phyloP scores from a whole-genome alignment of 2,888 invertebrate genomes.

The Cryptophagus acutangulus region DNA sequence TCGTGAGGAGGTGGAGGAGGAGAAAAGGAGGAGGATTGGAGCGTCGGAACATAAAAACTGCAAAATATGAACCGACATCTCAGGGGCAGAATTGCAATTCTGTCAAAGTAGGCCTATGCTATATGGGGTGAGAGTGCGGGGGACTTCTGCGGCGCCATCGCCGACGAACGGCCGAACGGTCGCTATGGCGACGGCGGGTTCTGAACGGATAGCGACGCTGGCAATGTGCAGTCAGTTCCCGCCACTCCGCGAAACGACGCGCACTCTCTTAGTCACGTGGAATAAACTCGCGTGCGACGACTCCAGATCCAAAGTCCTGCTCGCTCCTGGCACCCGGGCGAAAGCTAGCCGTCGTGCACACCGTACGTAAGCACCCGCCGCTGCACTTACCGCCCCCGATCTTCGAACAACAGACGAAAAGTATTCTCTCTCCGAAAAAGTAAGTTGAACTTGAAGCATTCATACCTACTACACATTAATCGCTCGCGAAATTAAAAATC shows the following conservation, averaged over 20 bases:
- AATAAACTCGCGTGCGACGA: conserved; percentile 41
- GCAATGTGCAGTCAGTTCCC: conserved; percentile 39
- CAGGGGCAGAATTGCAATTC: conserved; percentile 29
- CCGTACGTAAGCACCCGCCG: conserved; percentile 13
- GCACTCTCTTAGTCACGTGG: conserved; percentile 37
- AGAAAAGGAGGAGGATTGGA: too few relatives aligned
- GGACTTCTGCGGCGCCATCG: conserved; percentile 44
- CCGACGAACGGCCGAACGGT: conserved; percentile 44
- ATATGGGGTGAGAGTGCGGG: conserved; percentile 34
- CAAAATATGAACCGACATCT: conserved; percentile 25
- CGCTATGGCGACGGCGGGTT: conserved; percentile 46
- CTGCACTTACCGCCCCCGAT: conserved; percentile 9
- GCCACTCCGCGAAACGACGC: conserved; percentile 39
- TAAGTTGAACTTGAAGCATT: background rate
- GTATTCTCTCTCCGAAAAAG: conserved; percentile 1
- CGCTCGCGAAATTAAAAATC: too few relatives aligned
- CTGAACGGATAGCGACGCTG: conserved; percentile 37
- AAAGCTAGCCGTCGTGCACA: conserved; percentile 13
- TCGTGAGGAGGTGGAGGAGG: too few relatives aligned
- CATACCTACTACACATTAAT: too few relatives aligned
- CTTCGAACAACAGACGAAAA: conserved; percentile 6
- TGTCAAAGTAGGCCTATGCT: conserved; percentile 40
- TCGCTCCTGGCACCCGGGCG: conserved; percentile 37
- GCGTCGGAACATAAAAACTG: conserved; percentile 14
- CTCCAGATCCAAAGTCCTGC: conserved; percentile 36